Conservation (phyloP, 2,113 vertebrate species). For the Hemibagrus wyckioides region DNA sequence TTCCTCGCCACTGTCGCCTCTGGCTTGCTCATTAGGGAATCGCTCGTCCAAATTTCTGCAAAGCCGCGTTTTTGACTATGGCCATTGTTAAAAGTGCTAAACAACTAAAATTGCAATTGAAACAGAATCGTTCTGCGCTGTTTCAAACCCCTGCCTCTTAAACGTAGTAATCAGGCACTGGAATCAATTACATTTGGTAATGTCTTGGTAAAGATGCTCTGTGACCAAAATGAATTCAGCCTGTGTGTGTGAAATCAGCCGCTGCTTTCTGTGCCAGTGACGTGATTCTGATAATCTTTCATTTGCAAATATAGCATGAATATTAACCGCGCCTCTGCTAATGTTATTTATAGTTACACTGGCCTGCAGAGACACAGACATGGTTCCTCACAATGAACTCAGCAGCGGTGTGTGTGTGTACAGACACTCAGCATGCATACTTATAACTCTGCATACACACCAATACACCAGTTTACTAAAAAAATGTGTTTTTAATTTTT, state of each 20-base stretch:
- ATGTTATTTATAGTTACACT: constrained; percentile 4
- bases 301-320: neutral
- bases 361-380: neutral
- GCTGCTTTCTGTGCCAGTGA: neutral
- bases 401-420: neutral
- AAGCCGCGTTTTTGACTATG: constrained; percentile 2
- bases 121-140: constrained; percentile 2
- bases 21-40: constrained; percentile 11
- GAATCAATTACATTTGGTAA: constrained; percentile 18
- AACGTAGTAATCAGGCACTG: neutral
- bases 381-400: neutral
- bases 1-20: constrained; percentile 29
- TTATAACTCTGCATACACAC: neutral
- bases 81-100: constrained; percentile 23
- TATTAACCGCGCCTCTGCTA: neutral
- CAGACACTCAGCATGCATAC: neutral
- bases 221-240: constrained; percentile 2
- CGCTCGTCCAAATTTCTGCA: constrained; percentile 2
- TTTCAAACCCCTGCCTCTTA: constrained; percentile 9
- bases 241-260: constrained; percentile 13
- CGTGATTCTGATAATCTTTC: neutral
- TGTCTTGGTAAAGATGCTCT: constrained; percentile 19
- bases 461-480: neutral
- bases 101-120: constrained; percentile 31
- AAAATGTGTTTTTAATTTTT: neutral